These are phyloP conservation scores for Megathymus violae DNA, from an alignment of 1,140 invertebrate species.

Conservation along the genomic window DNA sequence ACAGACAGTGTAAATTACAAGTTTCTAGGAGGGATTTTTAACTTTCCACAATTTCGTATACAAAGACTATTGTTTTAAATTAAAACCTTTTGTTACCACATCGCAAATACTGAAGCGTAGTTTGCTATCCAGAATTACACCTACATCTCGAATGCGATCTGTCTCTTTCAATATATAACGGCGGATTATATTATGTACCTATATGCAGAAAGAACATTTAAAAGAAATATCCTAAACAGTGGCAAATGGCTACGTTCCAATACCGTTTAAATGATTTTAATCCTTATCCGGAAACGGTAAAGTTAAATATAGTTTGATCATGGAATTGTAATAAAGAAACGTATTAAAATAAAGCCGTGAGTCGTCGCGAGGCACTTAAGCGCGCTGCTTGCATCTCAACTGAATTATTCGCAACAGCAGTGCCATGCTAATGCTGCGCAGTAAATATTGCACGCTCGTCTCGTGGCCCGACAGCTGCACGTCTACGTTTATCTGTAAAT, in stretches of 20 bases:
- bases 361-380: constrained; percentile 22
- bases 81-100: too few species aligned
- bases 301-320: not conserved
- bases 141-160: too few species aligned
- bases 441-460: constrained; percentile 17
- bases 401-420: constrained; percentile 10
- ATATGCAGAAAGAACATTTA: constrained; percentile 9
- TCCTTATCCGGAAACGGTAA: not conserved
- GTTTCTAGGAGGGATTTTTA: too few species aligned
- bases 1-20: too few species aligned
- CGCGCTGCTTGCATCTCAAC: constrained; percentile 6
- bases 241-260: too few species aligned
- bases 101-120: too few species aligned
- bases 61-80: too few species aligned
- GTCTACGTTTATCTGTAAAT: too few species aligned
- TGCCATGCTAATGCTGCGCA: constrained; percentile 11
- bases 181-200: constrained; percentile 2
- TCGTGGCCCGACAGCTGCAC: not conserved
- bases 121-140: too few species aligned
- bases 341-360: constrained; percentile 14
- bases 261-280: too few species aligned
- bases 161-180: too few species aligned
- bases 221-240: not conserved
- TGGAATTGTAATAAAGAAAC: constrained; percentile 8
- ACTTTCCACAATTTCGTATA: too few species aligned